Evolutionary conservation across 2,888 invertebrate genomes (phyloP).

Genomic region (Drosophila borealis): DNA sequence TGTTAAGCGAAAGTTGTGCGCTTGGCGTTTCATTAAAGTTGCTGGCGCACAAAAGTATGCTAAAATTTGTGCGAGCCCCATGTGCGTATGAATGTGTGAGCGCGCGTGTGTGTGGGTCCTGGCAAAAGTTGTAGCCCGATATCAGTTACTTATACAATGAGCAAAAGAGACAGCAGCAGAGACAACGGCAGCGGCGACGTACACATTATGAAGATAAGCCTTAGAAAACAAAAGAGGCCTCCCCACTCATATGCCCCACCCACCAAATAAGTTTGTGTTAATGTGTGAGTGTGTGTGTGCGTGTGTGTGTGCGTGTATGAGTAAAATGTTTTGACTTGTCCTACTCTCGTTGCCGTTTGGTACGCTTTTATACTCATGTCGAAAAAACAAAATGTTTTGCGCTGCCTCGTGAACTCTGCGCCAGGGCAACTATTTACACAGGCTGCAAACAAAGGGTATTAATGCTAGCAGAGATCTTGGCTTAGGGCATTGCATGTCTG

Average conservation of each 20-base stretch:
- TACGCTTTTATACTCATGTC: constrained; percentile 65
- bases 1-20: constrained; percentile 69
- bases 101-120: constrained; percentile 22
- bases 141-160: constrained; percentile 71
- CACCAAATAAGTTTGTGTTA: background rate
- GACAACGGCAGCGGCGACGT: constrained; percentile 60
- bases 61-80: constrained; percentile 53
- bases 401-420: constrained; percentile 43
- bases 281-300: constrained; percentile 3
- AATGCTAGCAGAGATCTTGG: constrained; percentile 29
- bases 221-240: constrained; percentile 69
- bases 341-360: constrained; percentile 63
- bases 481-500: constrained; percentile 29
- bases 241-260: constrained; percentile 10
- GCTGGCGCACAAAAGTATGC: constrained; percentile 66
- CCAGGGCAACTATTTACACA: constrained; percentile 23
- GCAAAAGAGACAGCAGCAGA: constrained; percentile 44
- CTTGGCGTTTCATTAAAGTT: constrained; percentile 77
- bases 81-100: constrained; percentile 7
- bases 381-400: constrained; percentile 48
- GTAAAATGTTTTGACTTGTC: constrained; percentile 68
- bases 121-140: constrained; percentile 71
- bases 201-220: constrained; percentile 79
- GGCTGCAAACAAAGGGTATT: constrained; percentile 38
- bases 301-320: constrained; percentile 26